Conservation (phyloP, 2,113 vertebrate species). For the Erythrocercus mccallii region DNA sequence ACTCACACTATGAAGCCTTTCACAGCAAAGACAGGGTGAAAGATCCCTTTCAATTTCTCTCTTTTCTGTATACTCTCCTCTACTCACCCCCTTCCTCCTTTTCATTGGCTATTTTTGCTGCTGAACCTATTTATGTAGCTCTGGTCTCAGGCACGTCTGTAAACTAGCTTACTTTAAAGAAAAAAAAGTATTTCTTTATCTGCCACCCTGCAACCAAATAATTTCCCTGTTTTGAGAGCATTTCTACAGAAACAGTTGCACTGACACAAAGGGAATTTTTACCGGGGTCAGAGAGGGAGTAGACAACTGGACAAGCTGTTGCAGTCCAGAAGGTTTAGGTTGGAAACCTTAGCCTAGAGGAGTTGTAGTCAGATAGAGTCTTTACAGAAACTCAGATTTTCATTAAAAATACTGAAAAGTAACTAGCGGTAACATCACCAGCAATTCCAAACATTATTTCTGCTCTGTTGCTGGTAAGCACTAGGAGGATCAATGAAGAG, state of each 20-base stretch:
- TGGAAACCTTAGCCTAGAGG: neutral
- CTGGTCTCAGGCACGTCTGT: neutral
- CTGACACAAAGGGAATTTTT: neutral
- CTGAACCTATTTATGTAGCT: neutral
- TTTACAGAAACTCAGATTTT: neutral
- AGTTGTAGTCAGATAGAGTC: neutral
- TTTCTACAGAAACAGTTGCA: neutral
- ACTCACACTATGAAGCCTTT: neutral
- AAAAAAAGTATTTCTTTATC: neutral
- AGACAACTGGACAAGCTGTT: neutral
- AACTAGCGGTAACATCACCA: neutral
- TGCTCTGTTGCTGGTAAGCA: neutral
- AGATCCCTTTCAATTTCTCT: neutral
- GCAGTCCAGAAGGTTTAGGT: neutral
- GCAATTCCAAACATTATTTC: neutral
- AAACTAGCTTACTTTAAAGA: neutral
- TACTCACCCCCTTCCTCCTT: accelerated
- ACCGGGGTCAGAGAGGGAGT: neutral
- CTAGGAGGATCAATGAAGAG: neutral
- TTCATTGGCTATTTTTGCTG: neutral
- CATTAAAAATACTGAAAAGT: neutral
- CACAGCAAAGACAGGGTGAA: neutral
- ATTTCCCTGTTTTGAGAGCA: neutral
- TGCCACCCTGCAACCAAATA: neutral
- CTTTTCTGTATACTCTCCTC: neutral